Evolutionary conservation across 2,888 invertebrate genomes (phyloP), one percentile per base, ranked within the genome.

Genomic region (Therioaphis trifolii): DNA sequence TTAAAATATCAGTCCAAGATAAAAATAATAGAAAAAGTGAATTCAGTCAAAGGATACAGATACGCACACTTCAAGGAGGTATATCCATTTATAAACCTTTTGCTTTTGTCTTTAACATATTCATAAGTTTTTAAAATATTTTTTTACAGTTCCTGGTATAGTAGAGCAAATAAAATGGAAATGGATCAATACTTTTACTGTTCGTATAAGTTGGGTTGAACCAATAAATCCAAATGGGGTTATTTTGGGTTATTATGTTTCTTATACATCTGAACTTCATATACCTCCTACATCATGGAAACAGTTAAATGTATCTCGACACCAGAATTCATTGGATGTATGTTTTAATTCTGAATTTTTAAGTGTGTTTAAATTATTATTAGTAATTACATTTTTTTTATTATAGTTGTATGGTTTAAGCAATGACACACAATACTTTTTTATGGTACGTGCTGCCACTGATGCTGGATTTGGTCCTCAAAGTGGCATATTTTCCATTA

Each of bases 41-140:
- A 40, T 93, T 91, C 88, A 93, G 93, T 85, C 90, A 91, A 86
- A 89, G 90, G 11, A 90, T 94, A 11, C 90, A 92, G 86, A 91
- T 93, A 86, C 90, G 89, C 85, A 95, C 95, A 0, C 90, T 90
- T 69, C 91, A 92, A 87, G 93, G 93, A 88, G 91, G 94, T 94
- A 88, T 88, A 43, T n/a, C 18, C 7, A 12, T 3, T 12, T 24
- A 2, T 4, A 58, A 58, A 58, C 55, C 27, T 72, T 21, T 58
- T 66, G 58, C 9, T 35, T 1, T 35, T 18, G 43, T 21, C 18
- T 68, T 4, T 7, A n/a, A 66, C 9, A 4, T 46, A 46, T 43
- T 69, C 18, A 43, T 15, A 27, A 27, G 5, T 66, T 21, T 12
- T 14, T n/a, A 21, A 35, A 24, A 74, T n/a, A 21, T 55, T 55